These are phyloP conservation scores for Sceloporus tristichus DNA, from an alignment of 2,113 vertebrate genomes.

Conservation along the genomic window DNA sequence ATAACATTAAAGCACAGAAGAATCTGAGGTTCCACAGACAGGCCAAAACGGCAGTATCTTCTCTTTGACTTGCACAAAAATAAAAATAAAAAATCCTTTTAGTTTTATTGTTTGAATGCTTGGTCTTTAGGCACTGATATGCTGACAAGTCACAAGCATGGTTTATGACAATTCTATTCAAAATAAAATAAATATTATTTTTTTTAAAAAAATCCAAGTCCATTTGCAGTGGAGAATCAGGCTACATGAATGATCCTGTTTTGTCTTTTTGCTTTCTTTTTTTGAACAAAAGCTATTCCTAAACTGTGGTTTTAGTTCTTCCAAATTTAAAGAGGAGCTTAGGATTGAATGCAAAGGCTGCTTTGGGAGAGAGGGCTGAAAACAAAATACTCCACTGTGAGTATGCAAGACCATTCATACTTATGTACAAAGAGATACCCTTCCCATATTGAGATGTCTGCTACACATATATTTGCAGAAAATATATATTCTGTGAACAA, in stretches of 20 bases:
- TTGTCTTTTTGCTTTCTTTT: background rate
- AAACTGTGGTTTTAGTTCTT: background rate
- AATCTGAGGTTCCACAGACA: conserved; percentile 61
- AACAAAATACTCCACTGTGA: background rate
- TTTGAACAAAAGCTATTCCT: background rate
- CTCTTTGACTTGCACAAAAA: conserved; percentile 44
- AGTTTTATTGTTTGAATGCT: conserved; percentile 37
- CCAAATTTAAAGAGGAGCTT: background rate
- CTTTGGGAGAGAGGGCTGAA: background rate
- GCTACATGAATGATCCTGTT: background rate
- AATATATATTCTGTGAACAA: background rate
- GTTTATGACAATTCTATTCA: conserved; percentile 6
- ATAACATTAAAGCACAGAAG: conserved; percentile 70
- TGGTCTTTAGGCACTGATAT: conserved; percentile 8
- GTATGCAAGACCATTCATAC: background rate
- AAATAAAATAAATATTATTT: background rate
- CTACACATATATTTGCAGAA: conserved; percentile 16
- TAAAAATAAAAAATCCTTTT: background rate
- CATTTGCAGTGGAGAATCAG: conserved; percentile 28
- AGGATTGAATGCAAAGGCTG: no score
- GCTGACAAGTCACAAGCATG: background rate
- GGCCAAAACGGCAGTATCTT: conserved; percentile 63
- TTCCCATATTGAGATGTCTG: background rate
- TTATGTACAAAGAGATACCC: background rate
- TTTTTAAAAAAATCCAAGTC: background rate